Base-by-base conservation (phyloP, 2,888 invertebrate genomes). In the Phymatocera aterrima region DNA sequence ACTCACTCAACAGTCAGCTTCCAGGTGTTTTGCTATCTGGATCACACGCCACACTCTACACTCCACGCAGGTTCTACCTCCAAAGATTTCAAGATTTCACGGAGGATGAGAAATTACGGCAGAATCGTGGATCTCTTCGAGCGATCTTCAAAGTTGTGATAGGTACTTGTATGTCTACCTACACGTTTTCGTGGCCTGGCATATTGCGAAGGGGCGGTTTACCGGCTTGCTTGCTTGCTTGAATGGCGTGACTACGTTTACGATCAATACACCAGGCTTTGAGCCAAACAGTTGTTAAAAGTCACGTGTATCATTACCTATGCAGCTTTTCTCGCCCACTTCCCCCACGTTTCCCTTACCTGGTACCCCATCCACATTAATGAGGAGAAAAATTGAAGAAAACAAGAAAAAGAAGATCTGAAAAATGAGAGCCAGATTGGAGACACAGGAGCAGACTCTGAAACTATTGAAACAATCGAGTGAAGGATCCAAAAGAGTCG, bases 181-280 rank as follows among this genome's bases (percentile, higher is more conserved):
- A 40, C 40, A 5, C 8, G 4, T 57, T 57, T 57, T 57, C 15
- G 12, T 57, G 24, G 12, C 57, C 57, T 51, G 48, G 48, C n/a
- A 43, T n/a, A 12, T 21, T 31, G 34, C 43, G 18, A 12, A 51
- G 43, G 72, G 72, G 72, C 34, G 72, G 72, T 72, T 72, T 51
- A 68, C 51, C 43, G 51, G 72, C 18, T 51, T 61, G 60, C 54
- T 54, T 54, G 54, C 18, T 54, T 24, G 83, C 78, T 83, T 81
- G 85, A 85, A 85, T 88, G 83, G 88, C 88, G 88, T 89, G 88
- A 89, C 89, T 88, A 77, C 83, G 37, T 78, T 79, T 77, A 78
- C 83, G 83, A 83, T 83, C 83, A 81, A 83, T 78, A 78, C 79
- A 37, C 77, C 54, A 51, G 65, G 43, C 65, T 79, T 81, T 78